Percentiles rank a stretch among this genome's conserved stretches.
phyloP scores from a whole-genome alignment of 1,140 invertebrate genomes.

The Bombus confusus region DNA sequence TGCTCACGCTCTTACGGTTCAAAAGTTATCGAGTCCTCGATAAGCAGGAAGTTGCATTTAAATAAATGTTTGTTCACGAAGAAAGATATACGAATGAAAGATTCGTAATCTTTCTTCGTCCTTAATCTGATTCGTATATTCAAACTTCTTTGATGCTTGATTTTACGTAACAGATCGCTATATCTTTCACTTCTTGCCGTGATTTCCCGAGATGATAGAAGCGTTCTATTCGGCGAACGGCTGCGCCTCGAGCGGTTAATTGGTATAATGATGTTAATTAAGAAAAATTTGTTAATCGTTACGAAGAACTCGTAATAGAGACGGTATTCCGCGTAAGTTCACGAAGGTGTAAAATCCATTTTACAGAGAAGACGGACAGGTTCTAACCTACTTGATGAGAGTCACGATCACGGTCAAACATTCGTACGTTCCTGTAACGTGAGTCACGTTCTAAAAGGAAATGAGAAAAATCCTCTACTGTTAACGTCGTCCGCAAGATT shows the following conservation, averaged over 20 bases:
- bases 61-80: not conserved
- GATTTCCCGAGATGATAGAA: conserved; percentile 16
- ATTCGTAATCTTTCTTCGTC: not conserved
- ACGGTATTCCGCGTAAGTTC: not conserved
- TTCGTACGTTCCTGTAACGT: conserved; percentile 45
- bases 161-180: conserved; percentile 29
- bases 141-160: not conserved
- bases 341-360: conserved; percentile 60
- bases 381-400: conserved; percentile 63
- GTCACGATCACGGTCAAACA: conserved; percentile 67
- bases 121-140: not conserved
- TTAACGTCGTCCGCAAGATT: conserved; percentile 32
- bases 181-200: conserved; percentile 9
- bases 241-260: conserved; percentile 30
- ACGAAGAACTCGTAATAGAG: not conserved
- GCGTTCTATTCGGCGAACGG: conserved; percentile 3
- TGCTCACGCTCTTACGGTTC: too few species aligned
- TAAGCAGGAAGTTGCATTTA: not conserved
- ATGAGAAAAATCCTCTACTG: conserved; percentile 1
- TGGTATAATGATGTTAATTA: conserved; percentile 32
- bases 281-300: conserved; percentile 26
- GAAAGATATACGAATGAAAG: not conserved
- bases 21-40: not conserved
- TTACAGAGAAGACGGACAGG: conserved; percentile 36
- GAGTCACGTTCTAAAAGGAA: conserved; percentile 38